Evolutionary conservation across 2,888 invertebrate species (phyloP).

Genomic region (Petrolisthes manimaculis): DNA sequence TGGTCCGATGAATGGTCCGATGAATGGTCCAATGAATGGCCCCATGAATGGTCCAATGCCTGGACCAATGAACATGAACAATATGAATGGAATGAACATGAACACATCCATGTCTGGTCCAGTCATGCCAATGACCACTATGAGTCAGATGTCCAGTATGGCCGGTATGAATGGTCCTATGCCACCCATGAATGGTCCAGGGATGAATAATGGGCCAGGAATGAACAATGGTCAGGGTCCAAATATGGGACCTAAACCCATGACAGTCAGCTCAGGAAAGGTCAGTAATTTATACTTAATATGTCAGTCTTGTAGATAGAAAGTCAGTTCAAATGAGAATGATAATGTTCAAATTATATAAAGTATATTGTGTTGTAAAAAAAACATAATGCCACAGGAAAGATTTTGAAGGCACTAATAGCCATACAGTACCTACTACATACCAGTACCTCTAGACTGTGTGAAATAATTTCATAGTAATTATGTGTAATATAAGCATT

Average conservation of each 20-base stretch:
- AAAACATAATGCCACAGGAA: no score
- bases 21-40: slow-evolving; percentile 63
- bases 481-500: no score
- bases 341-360: no score
- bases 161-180: slow-evolving; percentile 74
- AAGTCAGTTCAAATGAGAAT: no score
- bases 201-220: slow-evolving; percentile 65
- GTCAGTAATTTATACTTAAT: slow-evolving; percentile 72
- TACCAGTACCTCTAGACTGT: no score
- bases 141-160: slow-evolving; percentile 75
- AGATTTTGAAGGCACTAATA: no score
- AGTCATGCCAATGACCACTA: slow-evolving; percentile 72
- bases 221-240: slow-evolving; percentile 61
- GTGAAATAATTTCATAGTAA: no score
- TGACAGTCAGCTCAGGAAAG: slow-evolving; percentile 92
- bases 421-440: no score
- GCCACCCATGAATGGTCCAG: slow-evolving; percentile 63
- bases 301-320: no score
- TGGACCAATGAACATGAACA: slow-evolving; percentile 62
- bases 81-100: slow-evolving; percentile 63
- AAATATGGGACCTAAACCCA: slow-evolving; percentile 74
- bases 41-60: slow-evolving; percentile 60
- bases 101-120: slow-evolving; percentile 59
- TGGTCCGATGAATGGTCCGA: slow-evolving; percentile 66
- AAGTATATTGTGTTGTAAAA: no score